phyloP scores from a whole-genome alignment of 37 sponge, comb jelly and placozoan genomes.

The Oopsacas minuta region DNA sequence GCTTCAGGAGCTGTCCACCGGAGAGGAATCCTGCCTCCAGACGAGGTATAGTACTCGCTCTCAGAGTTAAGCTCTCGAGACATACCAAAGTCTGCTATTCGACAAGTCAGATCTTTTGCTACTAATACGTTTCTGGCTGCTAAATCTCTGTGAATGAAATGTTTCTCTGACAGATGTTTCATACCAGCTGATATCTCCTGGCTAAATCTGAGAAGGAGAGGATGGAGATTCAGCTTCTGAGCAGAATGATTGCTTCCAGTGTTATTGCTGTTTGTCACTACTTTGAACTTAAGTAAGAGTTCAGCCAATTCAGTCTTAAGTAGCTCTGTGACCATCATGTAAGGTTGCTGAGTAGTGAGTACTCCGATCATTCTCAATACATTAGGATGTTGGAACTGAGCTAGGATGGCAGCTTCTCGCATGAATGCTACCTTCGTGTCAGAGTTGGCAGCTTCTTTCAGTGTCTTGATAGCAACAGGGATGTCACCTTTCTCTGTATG shows the following conservation, averaged over 20 bases:
- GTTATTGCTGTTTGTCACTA: background rate
- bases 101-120: slow-evolving; percentile 2
- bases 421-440: slow-evolving; percentile 18
- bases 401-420: slow-evolving; percentile 19
- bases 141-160: background rate
- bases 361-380: slow-evolving; percentile 5
- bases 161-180: background rate
- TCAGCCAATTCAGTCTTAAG: background rate
- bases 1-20: slow-evolving; percentile 11
- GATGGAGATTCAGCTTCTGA: background rate
- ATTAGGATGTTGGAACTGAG: slow-evolving; percentile 14
- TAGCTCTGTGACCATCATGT: slow-evolving; percentile 17
- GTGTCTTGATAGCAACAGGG: slow-evolving; percentile 4
- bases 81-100: slow-evolving; percentile 2
- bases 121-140: background rate
- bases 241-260: background rate
- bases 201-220: background rate
- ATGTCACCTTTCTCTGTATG: background rate
- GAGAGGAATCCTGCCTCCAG: background rate
- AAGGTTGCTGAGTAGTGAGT: background rate
- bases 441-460: background rate
- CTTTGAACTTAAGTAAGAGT: background rate
- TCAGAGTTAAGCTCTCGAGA: background rate
- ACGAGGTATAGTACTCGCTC: slow-evolving; percentile 16
- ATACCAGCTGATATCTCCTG: background rate